Conservation (phyloP, 2,113 vertebrate species). For the Clarias macrocephalus region DNA sequence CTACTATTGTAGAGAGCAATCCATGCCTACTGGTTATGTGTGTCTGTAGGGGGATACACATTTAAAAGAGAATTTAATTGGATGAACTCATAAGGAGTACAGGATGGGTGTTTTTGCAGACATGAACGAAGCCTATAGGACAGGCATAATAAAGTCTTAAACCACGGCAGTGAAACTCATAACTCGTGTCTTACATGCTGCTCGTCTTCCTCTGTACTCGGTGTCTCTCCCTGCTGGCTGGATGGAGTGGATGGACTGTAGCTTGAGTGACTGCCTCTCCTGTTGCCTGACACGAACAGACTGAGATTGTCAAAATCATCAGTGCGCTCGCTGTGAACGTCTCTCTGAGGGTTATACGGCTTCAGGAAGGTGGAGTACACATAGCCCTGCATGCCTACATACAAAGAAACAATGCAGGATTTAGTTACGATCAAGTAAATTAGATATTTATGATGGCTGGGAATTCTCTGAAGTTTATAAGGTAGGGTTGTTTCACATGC, state of each 20-base stretch:
- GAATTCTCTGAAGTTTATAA: not conserved
- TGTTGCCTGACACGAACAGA: slow-evolving; percentile 84
- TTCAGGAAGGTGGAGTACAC: slow-evolving; percentile 95
- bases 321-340: slow-evolving; percentile 68
- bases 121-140: not conserved
- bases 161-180: not conserved
- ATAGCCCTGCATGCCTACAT: slow-evolving; percentile 81
- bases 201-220: slow-evolving; percentile 66
- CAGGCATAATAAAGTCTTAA: not conserved
- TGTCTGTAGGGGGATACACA: not conserved
- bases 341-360: slow-evolving; percentile 84
- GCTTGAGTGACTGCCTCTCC: slow-evolving; percentile 71
- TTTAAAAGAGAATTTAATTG: not conserved
- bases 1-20: not conserved
- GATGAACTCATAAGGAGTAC: not conserved
- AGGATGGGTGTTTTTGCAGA: not conserved
- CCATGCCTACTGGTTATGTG: not conserved
- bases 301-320: slow-evolving; percentile 93
- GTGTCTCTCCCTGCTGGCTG: slow-evolving; percentile 70
- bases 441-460: not conserved
- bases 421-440: too few species aligned
- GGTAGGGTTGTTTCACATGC: not conserved
- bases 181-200: slow-evolving; percentile 75
- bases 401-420: slow-evolving; percentile 4
- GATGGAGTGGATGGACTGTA: slow-evolving; percentile 73